A percentile compares a stretch with the other conserved stretches of the same genome.
phyloP scores from a whole-genome alignment of 2,797 vertebrate species.

The Lindbergichthys nudifrons region DNA sequence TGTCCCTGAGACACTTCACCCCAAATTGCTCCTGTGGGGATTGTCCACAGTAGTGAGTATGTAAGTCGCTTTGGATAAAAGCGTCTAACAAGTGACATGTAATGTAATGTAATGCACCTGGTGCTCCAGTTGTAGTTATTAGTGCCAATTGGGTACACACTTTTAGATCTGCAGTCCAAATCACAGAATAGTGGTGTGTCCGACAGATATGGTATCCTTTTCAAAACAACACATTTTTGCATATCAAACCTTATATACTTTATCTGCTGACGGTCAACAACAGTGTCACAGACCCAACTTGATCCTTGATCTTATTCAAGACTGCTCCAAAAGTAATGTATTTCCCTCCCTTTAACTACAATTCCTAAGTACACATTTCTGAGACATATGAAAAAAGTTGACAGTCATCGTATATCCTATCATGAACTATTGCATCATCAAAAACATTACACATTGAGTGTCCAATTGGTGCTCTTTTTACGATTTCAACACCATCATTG shows the following conservation, averaged over 20 bases:
- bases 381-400: background rate
- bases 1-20: too few species aligned
- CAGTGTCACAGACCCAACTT: background rate
- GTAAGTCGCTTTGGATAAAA: too few species aligned
- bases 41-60: too few species aligned
- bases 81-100: too few species aligned
- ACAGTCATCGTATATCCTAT: background rate
- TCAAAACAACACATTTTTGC: background rate
- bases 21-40: too few species aligned
- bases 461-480: background rate
- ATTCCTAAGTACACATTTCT: background rate
- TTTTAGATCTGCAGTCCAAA: constrained; percentile 16
- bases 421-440: constrained; percentile 2
- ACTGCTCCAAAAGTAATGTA: background rate
- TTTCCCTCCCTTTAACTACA: background rate
- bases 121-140: constrained; percentile 9
- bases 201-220: background rate
- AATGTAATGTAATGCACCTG: background rate
- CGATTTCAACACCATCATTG: background rate
- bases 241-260: background rate
- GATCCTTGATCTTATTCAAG: background rate
- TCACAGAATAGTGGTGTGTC: background rate
- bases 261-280: background rate
- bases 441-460: background rate
- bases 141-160: background rate